These are phyloP conservation scores for Dendrophyllia cribrosa DNA, from an alignment of 64 coral and sea anemone species.

Conservation along the genomic window DNA sequence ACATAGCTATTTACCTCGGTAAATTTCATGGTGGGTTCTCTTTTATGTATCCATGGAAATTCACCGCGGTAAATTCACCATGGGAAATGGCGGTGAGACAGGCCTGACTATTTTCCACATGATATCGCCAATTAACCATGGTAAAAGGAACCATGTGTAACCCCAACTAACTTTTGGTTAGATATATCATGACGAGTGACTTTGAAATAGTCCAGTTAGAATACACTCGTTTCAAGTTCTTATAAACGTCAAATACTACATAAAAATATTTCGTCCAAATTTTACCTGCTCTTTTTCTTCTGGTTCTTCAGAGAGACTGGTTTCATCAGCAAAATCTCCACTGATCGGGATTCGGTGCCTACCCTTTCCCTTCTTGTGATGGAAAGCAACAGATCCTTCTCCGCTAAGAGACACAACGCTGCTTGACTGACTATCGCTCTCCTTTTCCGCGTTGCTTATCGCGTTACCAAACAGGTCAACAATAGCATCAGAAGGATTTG, in stretches of 20 bases:
- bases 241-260: neutral
- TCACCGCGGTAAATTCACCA: too few species aligned
- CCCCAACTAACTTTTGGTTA: too few species aligned
- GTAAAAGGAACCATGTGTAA: too few species aligned
- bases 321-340: conserved; percentile 8
- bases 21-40: too few species aligned
- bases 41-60: too few species aligned
- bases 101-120: too few species aligned
- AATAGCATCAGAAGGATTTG: conserved; percentile 80
- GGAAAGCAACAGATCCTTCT: conserved; percentile 12
- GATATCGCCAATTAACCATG: too few species aligned
- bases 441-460: conserved; percentile 40
- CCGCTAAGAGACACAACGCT: neutral
- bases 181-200: too few species aligned
- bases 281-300: conserved; percentile 62
- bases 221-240: neutral
- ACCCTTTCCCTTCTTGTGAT: conserved; percentile 34
- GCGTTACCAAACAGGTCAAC: conserved; percentile 69
- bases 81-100: too few species aligned
- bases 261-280: too few species aligned
- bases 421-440: neutral
- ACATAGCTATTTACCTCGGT: too few species aligned
- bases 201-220: neutral
- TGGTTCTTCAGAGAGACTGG: neutral
- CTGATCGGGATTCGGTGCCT: conserved; percentile 48